Conservation (phyloP, 2,797 vertebrate species). For the Nothura maculosa region DNA sequence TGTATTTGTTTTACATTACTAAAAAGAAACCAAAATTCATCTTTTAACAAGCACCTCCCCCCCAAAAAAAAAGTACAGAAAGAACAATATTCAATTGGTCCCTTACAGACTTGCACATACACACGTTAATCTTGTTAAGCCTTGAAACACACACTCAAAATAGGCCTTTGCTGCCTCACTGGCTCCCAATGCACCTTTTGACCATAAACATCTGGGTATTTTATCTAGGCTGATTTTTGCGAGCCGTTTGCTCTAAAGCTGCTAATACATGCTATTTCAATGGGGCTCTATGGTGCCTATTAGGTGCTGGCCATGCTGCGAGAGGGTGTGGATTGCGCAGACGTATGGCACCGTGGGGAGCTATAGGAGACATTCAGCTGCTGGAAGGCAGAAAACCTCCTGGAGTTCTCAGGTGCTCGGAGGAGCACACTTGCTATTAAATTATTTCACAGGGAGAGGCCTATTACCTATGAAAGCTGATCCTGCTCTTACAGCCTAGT, state of each 20-base stretch:
- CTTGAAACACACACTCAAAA: conserved; percentile 3
- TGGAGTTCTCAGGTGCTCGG: conserved; percentile 7
- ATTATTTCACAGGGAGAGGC: conserved; percentile 31
- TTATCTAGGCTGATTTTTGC: conserved; percentile 59
- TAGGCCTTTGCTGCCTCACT: conserved; percentile 43
- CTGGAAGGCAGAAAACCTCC: conserved; percentile 45
- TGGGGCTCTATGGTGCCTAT: conserved; percentile 16
- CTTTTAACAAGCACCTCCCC: not conserved
- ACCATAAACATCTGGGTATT: conserved; percentile 65
- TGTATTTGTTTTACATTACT: not conserved
- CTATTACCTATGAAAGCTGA: conserved; percentile 1
- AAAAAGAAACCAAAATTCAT: not conserved
- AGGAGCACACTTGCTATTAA: not conserved
- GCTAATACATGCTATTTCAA: conserved; percentile 24
- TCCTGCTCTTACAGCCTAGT: not conserved
- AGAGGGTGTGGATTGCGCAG: not conserved
- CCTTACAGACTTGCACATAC: not conserved
- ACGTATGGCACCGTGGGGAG: not conserved
- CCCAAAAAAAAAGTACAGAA: not conserved
- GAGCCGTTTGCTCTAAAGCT: conserved; percentile 50
- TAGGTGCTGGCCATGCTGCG: conserved; percentile 38
- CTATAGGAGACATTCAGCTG: conserved; percentile 15
- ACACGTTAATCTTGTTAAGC: conserved; percentile 40
- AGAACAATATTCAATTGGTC: not conserved
- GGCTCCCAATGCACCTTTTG: conserved; percentile 63